A percentile compares a stretch with the other conserved stretches of the same genome.
Conservation (phyloP, 2,797 vertebrate species). For the Okamejei kenojei region DNA sequence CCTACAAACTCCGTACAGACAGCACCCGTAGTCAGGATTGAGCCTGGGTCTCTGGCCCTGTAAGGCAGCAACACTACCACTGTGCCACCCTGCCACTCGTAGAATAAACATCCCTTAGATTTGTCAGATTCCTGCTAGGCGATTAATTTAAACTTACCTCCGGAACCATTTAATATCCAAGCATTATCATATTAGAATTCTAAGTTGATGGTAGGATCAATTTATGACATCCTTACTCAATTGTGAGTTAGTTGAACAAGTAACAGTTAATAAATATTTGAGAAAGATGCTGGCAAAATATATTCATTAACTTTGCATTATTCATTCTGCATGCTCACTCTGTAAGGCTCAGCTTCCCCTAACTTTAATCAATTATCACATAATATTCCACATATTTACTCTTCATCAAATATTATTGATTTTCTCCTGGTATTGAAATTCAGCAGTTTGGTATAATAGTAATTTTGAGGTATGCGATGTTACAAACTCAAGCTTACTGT, state of each 20-base stretch:
- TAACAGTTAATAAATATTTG: constrained; percentile 12
- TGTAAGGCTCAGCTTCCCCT: not conserved
- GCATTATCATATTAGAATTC: not conserved
- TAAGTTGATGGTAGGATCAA: not conserved
- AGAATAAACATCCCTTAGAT: not conserved
- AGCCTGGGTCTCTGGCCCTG: no score
- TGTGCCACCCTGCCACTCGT: no score
- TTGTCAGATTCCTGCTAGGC: no score
- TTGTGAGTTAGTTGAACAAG: not conserved
- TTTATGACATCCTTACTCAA: not conserved
- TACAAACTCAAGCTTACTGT: not conserved
- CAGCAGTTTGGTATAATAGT: not conserved
- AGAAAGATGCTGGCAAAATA: not conserved
- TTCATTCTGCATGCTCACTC: not conserved
- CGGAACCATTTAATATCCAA: not conserved
- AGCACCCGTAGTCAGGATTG: no score
- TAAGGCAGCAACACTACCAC: no score
- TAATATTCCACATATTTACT: not conserved
- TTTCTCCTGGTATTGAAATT: not conserved
- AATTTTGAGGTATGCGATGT: not conserved
- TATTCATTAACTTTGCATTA: not conserved
- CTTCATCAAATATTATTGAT: not conserved
- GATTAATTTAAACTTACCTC: not conserved
- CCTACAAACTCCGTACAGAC: no score
- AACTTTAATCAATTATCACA: not conserved